Evolutionary conservation across 1,140 invertebrate genomes (phyloP).

Genomic region (Anoplophora glabripennis): DNA sequence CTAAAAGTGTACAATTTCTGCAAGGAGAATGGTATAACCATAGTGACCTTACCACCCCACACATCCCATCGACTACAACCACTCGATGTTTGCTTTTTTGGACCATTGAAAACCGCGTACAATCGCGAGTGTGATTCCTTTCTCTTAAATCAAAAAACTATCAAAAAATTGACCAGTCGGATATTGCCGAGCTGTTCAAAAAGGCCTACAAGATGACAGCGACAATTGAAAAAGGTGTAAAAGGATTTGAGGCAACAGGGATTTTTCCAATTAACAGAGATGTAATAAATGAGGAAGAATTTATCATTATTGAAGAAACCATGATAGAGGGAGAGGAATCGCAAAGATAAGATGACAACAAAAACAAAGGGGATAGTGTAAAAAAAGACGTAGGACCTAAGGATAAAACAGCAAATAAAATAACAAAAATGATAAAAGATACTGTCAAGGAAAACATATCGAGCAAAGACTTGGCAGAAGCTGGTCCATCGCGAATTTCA

Average conservation of each 20-base stretch:
- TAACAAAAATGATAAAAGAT: constrained; percentile 9
- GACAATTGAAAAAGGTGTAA: constrained; percentile 1
- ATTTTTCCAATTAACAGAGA: constrained; percentile 5
- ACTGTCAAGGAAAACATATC: constrained; percentile 7
- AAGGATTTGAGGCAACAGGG: constrained; percentile 15
- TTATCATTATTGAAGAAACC: constrained; percentile 1
- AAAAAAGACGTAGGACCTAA: constrained; percentile 3
- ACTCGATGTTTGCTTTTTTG: constrained; percentile 41
- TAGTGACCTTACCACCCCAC: constrained; percentile 20
- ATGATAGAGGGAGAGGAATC: constrained; percentile 2
- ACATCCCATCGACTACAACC: constrained; percentile 44
- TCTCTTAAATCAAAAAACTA: constrained; percentile 1
- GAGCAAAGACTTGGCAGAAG: neutral
- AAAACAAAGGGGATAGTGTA: constrained; percentile 1
- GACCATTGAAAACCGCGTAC: constrained; percentile 9
- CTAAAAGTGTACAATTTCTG: neutral
- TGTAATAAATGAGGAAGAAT: constrained; percentile 9
- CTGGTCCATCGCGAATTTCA: neutral
- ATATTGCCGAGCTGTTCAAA: constrained; percentile 14
- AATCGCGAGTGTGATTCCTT: constrained; percentile 16
- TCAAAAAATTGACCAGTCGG: constrained; percentile 13
- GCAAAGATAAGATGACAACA: constrained; percentile 1
- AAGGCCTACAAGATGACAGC: neutral
- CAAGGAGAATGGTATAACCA: constrained; percentile 19
- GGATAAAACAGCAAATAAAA: constrained; percentile 5